Percentiles rank a stretch among this genome's conserved stretches.
Evolutionary conservation across 2,888 invertebrate species (phyloP).

Genomic region (Aleiodes testaceus): DNA sequence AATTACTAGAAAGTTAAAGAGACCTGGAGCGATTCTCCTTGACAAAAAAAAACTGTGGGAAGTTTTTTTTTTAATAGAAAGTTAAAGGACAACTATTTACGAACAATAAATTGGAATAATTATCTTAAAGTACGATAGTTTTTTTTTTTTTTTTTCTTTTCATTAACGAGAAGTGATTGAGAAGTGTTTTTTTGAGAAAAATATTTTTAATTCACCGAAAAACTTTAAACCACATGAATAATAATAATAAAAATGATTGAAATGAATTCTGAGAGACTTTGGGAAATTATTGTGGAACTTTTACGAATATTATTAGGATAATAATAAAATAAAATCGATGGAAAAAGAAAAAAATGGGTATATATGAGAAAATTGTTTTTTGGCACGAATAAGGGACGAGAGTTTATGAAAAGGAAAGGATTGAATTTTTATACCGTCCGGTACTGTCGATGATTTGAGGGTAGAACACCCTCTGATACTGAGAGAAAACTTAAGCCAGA

Average conservation of each 20-base stretch:
- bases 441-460: constrained; percentile 46
- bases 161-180: no score
- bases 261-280: no score
- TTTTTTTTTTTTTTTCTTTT: no score
- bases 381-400: constrained; percentile 34
- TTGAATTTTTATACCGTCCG: constrained; percentile 46
- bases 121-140: no score
- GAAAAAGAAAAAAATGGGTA: not conserved
- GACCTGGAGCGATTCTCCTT: no score
- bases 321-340: not conserved
- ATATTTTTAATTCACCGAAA: no score
- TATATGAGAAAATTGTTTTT: not conserved
- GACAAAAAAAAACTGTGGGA: not conserved
- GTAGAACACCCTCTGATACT: constrained; percentile 22
- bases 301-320: not conserved
- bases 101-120: not conserved
- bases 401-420: constrained; percentile 46
- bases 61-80: not conserved
- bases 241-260: no score
- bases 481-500: constrained; percentile 7
- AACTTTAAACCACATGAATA: no score
- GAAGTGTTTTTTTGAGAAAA: no score
- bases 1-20: not conserved
- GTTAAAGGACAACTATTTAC: not conserved
- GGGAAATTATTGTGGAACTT: constrained; percentile 8